Conservation (phyloP, 1,140 invertebrate species). For the Euura lappo region DNA sequence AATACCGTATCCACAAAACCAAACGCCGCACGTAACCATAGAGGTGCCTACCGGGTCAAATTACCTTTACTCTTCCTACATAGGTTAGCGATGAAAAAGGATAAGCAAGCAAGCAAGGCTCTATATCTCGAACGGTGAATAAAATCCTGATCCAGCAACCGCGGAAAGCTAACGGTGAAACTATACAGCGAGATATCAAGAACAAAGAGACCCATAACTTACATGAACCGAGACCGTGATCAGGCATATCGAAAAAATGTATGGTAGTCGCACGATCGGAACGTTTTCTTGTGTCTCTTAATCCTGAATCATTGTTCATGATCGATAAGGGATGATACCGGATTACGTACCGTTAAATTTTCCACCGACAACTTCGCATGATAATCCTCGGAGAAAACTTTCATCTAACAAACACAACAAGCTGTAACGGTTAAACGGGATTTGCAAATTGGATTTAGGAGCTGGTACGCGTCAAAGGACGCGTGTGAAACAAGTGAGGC, state of each 20-base stretch:
- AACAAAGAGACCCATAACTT: no score
- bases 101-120: no score
- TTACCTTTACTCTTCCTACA: background rate
- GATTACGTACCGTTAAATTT: background rate
- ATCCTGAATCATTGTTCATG: no score
- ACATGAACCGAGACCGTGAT: no score
- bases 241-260: no score
- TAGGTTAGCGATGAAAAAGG: no score
- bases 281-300: no score
- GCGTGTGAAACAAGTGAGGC: constrained; percentile 2
- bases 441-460: background rate
- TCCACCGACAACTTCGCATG: background rate
- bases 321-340: background rate
- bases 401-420: background rate
- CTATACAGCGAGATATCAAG: no score
- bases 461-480: background rate
- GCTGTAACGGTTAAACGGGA: background rate
- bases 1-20: background rate
- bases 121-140: no score
- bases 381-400: background rate
- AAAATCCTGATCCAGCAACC: no score
- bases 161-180: no score
- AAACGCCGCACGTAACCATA: background rate
- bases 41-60: background rate
- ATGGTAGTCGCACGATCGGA: no score